A percentile compares a stretch with the other conserved stretches of the same genome.
phyloP scores from a whole-genome alignment of 1,140 invertebrate genomes.

The Brachionus calyciflorus region DNA sequence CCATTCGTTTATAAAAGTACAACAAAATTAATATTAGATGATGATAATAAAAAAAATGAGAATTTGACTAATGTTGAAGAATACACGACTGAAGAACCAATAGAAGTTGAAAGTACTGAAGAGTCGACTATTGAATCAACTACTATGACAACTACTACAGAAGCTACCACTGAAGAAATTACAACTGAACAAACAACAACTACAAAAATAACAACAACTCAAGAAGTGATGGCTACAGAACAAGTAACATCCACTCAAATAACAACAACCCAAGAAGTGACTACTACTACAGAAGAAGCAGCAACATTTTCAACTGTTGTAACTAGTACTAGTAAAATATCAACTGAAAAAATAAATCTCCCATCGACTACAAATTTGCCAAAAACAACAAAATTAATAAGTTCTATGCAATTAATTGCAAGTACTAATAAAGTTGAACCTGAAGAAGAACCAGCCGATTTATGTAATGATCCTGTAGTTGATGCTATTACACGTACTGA shows the following conservation, averaged over 20 bases:
- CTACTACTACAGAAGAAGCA: not conserved
- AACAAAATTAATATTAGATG: no score
- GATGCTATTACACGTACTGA: slow-evolving; percentile 44
- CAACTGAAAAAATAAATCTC: no score
- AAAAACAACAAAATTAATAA: not conserved
- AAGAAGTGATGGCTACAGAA: not conserved
- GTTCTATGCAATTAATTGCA: not conserved
- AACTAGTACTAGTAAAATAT: no score
- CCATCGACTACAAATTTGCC: not conserved
- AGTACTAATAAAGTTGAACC: not conserved
- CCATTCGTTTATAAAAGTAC: no score
- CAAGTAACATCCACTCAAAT: not conserved
- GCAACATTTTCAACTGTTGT: not conserved
- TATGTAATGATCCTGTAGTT: slow-evolving; percentile 39
- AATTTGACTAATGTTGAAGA: no score
- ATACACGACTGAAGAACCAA: no score
- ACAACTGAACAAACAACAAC: not conserved
- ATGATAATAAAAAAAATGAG: no score
- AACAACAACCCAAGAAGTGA: not conserved
- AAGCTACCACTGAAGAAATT: not conserved
- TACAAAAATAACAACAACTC: no score
- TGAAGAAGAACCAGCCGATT: slow-evolving; percentile 20
- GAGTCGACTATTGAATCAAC: not conserved
- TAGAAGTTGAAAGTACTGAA: no score
- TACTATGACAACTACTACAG: not conserved